Conservation (phyloP, 2,888 invertebrate species). For the Tethea ocularis region DNA sequence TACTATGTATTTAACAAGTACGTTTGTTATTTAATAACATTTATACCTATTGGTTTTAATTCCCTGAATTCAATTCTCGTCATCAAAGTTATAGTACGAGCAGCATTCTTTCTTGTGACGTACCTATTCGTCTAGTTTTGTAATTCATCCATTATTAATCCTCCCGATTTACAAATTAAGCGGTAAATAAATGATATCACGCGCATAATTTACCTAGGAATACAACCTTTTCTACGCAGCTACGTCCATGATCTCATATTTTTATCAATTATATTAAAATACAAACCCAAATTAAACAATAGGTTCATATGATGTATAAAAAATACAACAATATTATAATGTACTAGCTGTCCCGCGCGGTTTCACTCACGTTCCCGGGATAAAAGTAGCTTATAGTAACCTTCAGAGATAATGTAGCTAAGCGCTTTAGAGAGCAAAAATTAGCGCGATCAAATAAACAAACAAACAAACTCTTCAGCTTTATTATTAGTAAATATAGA, state of each 20-base stretch:
- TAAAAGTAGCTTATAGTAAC: too few relatives aligned
- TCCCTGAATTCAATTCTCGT: background rate
- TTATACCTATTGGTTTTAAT: background rate
- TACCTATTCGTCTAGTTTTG: background rate
- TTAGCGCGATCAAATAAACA: too few relatives aligned
- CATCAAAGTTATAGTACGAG: background rate
- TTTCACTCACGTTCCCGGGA: too few relatives aligned
- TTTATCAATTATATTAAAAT: background rate
- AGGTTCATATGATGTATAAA: constrained; percentile 14
- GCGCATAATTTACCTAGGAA: background rate
- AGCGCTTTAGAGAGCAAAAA: too few relatives aligned
- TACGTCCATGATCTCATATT: background rate
- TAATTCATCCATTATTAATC: background rate
- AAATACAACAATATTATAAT: constrained; percentile 6
- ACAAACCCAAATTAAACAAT: background rate
- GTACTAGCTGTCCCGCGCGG: constrained; percentile 43
- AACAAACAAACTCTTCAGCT: too few relatives aligned
- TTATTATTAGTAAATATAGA: too few relatives aligned
- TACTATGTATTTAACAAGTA: background rate
- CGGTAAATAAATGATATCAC: background rate
- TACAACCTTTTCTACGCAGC: background rate
- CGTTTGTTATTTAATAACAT: background rate
- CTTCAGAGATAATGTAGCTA: too few relatives aligned
- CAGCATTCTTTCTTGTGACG: background rate
- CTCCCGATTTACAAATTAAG: background rate